These are phyloP conservation scores for Callipepla californica DNA, from an alignment of 2,113 vertebrate genomes.

Conservation along the genomic window DNA sequence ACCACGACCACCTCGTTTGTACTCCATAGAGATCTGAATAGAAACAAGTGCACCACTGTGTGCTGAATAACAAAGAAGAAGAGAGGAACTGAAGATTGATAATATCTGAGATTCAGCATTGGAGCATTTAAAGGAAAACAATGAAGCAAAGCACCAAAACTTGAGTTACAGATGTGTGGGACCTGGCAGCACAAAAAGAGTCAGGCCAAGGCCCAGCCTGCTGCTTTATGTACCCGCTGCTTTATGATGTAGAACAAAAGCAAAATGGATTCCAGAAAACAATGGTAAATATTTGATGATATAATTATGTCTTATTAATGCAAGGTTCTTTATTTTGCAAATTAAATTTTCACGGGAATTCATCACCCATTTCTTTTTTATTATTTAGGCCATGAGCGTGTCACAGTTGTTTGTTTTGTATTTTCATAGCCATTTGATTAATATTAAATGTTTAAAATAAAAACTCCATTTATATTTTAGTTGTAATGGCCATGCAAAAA, in stretches of 20 bases:
- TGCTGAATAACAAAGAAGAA: not conserved
- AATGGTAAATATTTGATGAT: conserved; percentile 83
- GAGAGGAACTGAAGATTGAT: not conserved
- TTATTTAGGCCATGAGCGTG: conserved; percentile 73
- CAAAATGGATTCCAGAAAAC: conserved; percentile 72
- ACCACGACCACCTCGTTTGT: not conserved
- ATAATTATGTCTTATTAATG: conserved; percentile 83
- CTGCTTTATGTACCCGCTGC: conserved; percentile 35
- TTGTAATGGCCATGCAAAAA: conserved; percentile 58
- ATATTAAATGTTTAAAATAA: conserved; percentile 79
- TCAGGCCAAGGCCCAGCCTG: not conserved
- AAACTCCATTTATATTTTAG: conserved; percentile 73
- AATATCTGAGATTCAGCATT: not conserved
- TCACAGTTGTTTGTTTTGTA: conserved; percentile 76
- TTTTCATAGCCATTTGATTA: conserved; percentile 81
- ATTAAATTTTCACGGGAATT: conserved; percentile 79
- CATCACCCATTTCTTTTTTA: conserved; percentile 79
- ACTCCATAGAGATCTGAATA: not conserved
- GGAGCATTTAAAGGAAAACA: not conserved
- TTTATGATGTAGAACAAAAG: conserved; percentile 75
- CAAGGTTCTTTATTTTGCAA: conserved; percentile 75
- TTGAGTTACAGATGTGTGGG: not conserved
- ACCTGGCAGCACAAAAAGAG: not conserved
- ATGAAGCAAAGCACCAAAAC: conserved; percentile 1
- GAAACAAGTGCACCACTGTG: not conserved